A percentile compares a stretch with the other conserved stretches of the same genome.
phyloP scores from a whole-genome alignment of 2,888 invertebrate species.

The Diploptera punctata region DNA sequence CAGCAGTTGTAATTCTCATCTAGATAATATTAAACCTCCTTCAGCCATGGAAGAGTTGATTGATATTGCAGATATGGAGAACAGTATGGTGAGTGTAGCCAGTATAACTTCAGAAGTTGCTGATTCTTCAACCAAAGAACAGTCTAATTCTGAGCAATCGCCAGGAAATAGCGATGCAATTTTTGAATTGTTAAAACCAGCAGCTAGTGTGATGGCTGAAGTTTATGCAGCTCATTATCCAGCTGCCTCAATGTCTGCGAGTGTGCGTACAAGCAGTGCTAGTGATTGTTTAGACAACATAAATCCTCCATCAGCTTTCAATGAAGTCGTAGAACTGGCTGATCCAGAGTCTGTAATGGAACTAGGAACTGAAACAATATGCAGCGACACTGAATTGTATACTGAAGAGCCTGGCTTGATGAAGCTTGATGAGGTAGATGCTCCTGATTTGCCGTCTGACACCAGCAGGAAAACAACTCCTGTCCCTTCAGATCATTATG shows the following conservation, averaged over 20 bases:
- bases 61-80: slow-evolving; percentile 72
- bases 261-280: slow-evolving; percentile 51
- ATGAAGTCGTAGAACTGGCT: slow-evolving; percentile 70
- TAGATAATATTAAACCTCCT: slow-evolving; percentile 85
- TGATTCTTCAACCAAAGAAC: slow-evolving; percentile 62
- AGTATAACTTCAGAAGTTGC: slow-evolving; percentile 83
- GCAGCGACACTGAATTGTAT: slow-evolving; percentile 63
- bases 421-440: slow-evolving; percentile 30
- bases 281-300: slow-evolving; percentile 70
- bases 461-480: slow-evolving; percentile 38
- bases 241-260: slow-evolving; percentile 17
- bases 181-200: slow-evolving; percentile 54
- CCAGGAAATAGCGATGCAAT: slow-evolving; percentile 48
- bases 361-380: slow-evolving; percentile 59
- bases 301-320: slow-evolving; percentile 74
- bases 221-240: slow-evolving; percentile 33
- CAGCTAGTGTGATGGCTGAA: slow-evolving; percentile 56
- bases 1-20: slow-evolving; percentile 66
- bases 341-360: slow-evolving; percentile 55
- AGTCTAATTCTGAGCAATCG: slow-evolving; percentile 51
- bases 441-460: slow-evolving; percentile 36
- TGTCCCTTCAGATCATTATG: slow-evolving; percentile 67
- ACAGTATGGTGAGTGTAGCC: slow-evolving; percentile 83
- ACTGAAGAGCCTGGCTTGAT: slow-evolving; percentile 53
- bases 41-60: slow-evolving; percentile 71